phyloP scores from a whole-genome alignment of 1,140 invertebrate genomes.

The Drosophila seguyi region DNA sequence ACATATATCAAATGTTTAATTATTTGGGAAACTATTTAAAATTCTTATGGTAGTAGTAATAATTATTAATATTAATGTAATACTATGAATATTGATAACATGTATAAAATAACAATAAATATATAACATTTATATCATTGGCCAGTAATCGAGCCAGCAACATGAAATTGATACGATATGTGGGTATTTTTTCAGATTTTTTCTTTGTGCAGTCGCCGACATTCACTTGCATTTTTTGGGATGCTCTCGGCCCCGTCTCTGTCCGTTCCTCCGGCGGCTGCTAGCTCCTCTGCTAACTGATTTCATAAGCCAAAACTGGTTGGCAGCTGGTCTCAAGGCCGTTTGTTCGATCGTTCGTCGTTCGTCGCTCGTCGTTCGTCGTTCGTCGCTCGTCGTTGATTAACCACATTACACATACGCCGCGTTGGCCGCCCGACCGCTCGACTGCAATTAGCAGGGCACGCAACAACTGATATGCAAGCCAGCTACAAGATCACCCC shows the following conservation, averaged over 20 bases:
- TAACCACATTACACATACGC: conserved; percentile 79
- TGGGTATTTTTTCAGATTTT: conserved; percentile 1
- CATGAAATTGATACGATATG: conserved; percentile 7
- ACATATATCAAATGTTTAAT: too few species aligned
- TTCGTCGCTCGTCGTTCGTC: conserved; percentile 17
- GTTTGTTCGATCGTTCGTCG: conserved; percentile 41
- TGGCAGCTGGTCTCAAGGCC: conserved; percentile 77
- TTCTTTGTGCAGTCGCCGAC: conserved; percentile 49
- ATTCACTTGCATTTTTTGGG: conserved; percentile 53
- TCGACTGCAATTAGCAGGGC: conserved; percentile 79
- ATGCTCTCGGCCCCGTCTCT: conserved; percentile 14
- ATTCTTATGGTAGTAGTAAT: not conserved
- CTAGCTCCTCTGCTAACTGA: conserved; percentile 37
- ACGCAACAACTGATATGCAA: conserved; percentile 49
- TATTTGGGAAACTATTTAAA: not conserved
- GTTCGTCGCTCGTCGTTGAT: conserved; percentile 53
- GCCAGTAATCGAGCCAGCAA: not conserved
- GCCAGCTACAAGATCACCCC: conserved; percentile 17
- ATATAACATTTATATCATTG: not conserved
- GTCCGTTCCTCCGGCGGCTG: conserved; percentile 18
- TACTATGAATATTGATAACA: not conserved
- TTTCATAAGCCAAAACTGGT: conserved; percentile 80
- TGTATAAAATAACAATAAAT: too few species aligned
- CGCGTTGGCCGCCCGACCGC: conserved; percentile 59
- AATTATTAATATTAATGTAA: not conserved